Evolutionary conservation across 2,113 vertebrate species (phyloP).

Genomic region (Arothron firmamentum): DNA sequence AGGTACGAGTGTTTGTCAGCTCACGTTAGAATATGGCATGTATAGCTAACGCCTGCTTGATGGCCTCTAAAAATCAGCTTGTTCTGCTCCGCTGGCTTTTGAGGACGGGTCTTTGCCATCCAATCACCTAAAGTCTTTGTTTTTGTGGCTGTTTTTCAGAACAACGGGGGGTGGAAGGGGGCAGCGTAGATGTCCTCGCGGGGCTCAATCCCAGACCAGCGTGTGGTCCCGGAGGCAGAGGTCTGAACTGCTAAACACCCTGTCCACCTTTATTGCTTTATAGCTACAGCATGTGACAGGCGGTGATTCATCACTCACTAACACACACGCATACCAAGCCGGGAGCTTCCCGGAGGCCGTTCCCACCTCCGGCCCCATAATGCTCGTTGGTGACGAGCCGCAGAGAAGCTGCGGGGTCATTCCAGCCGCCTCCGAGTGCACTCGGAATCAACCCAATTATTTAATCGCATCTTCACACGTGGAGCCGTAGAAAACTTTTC

Average conservation of each 20-base stretch:
- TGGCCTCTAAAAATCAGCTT: too few species aligned
- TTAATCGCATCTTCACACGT: constrained; percentile 1
- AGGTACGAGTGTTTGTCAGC: too few species aligned
- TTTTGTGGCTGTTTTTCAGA: not conserved
- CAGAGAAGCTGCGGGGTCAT: constrained; percentile 27
- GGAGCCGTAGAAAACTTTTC: constrained; percentile 1
- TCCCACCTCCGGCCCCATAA: constrained; percentile 29
- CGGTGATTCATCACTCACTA: constrained; percentile 42
- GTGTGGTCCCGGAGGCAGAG: constrained; percentile 16
- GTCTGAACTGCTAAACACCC: constrained; percentile 30
- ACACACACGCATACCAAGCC: constrained; percentile 25
- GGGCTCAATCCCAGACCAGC: constrained; percentile 19
- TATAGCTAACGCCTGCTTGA: too few species aligned
- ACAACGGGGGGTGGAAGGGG: constrained; percentile 1
- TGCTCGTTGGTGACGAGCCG: constrained; percentile 21
- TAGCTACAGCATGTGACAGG: constrained; percentile 27
- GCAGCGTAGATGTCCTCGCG: not conserved
- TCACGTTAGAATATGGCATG: too few species aligned
- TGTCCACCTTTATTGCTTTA: constrained; percentile 41
- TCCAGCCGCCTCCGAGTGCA: constrained; percentile 20
- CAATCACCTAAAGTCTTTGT: constrained; percentile 4
- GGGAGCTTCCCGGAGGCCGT: constrained; percentile 30
- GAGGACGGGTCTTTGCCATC: not conserved
- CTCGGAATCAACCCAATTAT: constrained; percentile 8
- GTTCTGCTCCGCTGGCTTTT: too few species aligned